Conservation (phyloP, 2,888 invertebrate genomes). For the Meiosimyza platycephala region DNA sequence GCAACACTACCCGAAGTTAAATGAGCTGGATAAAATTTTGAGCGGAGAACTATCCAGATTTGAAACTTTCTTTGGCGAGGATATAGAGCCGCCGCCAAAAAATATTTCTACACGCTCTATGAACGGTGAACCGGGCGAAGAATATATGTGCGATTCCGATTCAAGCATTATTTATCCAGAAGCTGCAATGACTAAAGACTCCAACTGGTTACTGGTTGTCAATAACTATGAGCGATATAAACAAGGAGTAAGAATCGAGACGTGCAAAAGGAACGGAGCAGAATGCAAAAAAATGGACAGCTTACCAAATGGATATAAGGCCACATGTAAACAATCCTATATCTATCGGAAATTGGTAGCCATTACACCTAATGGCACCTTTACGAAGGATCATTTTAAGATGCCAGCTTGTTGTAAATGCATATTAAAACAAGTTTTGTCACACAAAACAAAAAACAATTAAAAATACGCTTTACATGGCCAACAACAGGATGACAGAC, state of each 20-base stretch:
- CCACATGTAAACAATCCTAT: conserved; percentile 73
- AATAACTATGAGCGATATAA: conserved; percentile 76
- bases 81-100: conserved; percentile 62
- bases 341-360: conserved; percentile 70
- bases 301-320: conserved; percentile 50
- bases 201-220: conserved; percentile 76
- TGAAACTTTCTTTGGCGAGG: conserved; percentile 61
- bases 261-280: conserved; percentile 70
- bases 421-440: conserved; percentile 55
- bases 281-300: conserved; percentile 64
- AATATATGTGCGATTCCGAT: conserved; percentile 67
- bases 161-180: conserved; percentile 72
- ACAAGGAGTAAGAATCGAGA: conserved; percentile 80
- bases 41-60: conserved; percentile 50
- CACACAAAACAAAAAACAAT: too few species aligned
- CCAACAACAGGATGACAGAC: conserved; percentile 60
- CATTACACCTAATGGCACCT: conserved; percentile 64
- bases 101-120: conserved; percentile 68
- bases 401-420: conserved; percentile 85
- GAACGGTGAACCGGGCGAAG: conserved; percentile 61
- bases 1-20: conserved; percentile 66
- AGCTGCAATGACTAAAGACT: conserved; percentile 72
- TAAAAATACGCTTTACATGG: conserved; percentile 44
- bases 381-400: conserved; percentile 70
- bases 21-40: conserved; percentile 58